Evolutionary conservation across 2,888 invertebrate species (phyloP).

Genomic region (Rotaria socialis): DNA sequence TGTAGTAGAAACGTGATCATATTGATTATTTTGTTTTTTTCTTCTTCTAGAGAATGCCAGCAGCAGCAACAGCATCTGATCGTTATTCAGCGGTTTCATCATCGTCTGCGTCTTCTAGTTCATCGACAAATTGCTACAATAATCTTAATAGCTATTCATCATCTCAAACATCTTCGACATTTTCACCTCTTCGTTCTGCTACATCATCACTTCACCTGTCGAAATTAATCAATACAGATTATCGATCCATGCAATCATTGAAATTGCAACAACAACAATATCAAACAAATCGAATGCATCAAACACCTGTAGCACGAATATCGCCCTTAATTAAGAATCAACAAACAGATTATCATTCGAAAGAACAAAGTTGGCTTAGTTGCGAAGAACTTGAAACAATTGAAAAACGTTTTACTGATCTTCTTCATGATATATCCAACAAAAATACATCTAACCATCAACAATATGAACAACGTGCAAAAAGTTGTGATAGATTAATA

Average conservation of each 20-base stretch:
- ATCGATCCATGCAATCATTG: constrained; percentile 8
- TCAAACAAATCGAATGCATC: neutral
- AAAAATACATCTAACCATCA: neutral
- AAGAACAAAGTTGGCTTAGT: constrained; percentile 36
- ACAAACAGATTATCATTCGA: neutral
- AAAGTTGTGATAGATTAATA: constrained; percentile 25
- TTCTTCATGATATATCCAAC: neutral
- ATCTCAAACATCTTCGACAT: neutral
- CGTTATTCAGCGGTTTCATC: neutral
- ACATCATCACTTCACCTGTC: neutral
- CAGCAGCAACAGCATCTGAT: neutral
- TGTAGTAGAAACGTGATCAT: neutral
- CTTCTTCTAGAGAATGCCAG: neutral
- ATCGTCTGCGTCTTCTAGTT: neutral
- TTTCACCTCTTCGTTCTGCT: neutral
- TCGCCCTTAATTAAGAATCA: neutral
- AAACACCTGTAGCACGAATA: neutral
- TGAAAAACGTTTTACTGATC: constrained; percentile 37
- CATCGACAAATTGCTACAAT: neutral
- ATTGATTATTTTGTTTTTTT: neutral
- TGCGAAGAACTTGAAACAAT: constrained; percentile 37
- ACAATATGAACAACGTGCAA: neutral
- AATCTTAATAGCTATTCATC: neutral
- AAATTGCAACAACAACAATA: neutral
- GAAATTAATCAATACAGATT: neutral